These are phyloP conservation scores for Trichoplusia ni DNA, from an alignment of 1,140 invertebrate genomes.

Conservation along the genomic window DNA sequence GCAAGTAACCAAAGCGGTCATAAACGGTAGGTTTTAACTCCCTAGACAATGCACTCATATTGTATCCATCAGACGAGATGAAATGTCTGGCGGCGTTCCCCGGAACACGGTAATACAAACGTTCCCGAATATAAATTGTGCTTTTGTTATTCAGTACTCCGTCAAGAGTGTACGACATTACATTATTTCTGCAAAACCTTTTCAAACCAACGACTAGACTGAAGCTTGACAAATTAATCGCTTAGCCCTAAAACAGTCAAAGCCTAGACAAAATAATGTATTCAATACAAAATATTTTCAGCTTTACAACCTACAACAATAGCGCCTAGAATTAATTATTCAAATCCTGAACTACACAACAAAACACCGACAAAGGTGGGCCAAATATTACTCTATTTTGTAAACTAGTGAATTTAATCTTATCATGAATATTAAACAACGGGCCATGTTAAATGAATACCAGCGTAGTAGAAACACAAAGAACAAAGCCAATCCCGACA, in stretches of 20 bases:
- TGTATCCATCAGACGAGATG: conserved; percentile 59
- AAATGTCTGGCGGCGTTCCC: conserved; percentile 46
- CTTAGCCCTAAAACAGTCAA: background rate
- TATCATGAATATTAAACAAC: background rate
- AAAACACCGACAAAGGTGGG: too few species aligned
- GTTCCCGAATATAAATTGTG: conserved; percentile 53
- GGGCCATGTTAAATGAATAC: background rate
- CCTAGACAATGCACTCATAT: conserved; percentile 56
- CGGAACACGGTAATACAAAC: conserved; percentile 37
- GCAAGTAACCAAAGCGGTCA: conserved; percentile 26
- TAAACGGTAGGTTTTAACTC: conserved; percentile 38
- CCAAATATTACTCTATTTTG: too few species aligned
- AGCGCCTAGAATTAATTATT: too few species aligned
- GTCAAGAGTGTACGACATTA: conserved; percentile 4
- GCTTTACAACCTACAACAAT: too few species aligned
- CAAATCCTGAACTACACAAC: too few species aligned
- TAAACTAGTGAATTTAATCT: too few species aligned
- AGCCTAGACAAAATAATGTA: conserved; percentile 2
- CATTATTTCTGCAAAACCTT: conserved; percentile 15
- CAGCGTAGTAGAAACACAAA: background rate
- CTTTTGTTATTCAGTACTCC: conserved; percentile 45
- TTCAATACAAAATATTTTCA: too few species aligned
- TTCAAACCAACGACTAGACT: background rate
- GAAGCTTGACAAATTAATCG: conserved; percentile 25
- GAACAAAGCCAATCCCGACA: conserved; percentile 13